These are phyloP conservation scores for Taeniopygia guttata DNA, from an alignment of 2,797 vertebrate genomes.

Conservation along the genomic window DNA sequence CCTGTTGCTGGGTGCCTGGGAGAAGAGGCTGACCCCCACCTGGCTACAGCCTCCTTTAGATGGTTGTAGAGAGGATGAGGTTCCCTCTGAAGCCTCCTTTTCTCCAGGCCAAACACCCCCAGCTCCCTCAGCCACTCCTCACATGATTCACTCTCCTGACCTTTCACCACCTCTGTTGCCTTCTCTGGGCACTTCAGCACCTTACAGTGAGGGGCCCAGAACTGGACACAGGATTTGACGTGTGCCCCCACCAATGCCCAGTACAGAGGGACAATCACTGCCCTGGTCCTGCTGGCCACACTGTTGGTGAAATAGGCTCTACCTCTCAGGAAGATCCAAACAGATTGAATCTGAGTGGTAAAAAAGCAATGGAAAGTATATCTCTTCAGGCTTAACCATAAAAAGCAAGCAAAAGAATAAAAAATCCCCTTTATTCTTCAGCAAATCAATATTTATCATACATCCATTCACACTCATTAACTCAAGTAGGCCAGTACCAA, in stretches of 20 bases:
- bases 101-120: background rate
- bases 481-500: slow-evolving; percentile 18
- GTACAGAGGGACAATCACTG: too few relatives aligned
- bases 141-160: fast-evolving
- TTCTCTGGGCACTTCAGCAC: background rate
- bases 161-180: background rate
- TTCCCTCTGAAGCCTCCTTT: background rate
- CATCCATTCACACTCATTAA: background rate
- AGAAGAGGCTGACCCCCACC: background rate
- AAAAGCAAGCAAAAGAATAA: background rate
- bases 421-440: background rate
- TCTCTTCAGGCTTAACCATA: background rate
- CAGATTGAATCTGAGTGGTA: background rate
- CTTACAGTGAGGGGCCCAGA: background rate
- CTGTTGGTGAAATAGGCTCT: background rate
- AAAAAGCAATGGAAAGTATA: background rate
- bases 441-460: background rate
- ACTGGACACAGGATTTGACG: background rate
- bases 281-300: background rate
- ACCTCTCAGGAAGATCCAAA: background rate
- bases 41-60: background rate
- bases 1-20: background rate
- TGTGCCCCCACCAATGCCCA: background rate
- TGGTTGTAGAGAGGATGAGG: background rate
- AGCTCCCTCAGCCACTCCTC: background rate